A percentile compares a stretch with the other conserved stretches of the same genome.
phyloP scores from a whole-genome alignment of 2,113 vertebrate genomes.

The Strix aluco region DNA sequence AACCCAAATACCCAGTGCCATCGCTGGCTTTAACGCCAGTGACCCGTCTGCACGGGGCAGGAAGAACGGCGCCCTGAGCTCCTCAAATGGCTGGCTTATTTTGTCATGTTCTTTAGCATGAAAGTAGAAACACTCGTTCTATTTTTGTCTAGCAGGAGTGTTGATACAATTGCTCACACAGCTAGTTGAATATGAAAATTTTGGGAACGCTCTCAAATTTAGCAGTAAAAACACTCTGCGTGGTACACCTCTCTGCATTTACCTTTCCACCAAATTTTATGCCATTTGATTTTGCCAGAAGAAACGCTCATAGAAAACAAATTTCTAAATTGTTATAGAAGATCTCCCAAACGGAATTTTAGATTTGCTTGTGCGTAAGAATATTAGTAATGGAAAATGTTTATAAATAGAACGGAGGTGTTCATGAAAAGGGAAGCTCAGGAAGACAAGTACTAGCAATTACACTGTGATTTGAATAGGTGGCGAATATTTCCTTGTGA shows the following conservation, averaged over 20 bases:
- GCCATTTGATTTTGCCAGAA: neutral
- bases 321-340: neutral
- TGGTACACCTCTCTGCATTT: neutral
- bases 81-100: neutral
- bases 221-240: neutral
- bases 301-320: neutral
- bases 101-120: neutral
- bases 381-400: neutral
- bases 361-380: neutral
- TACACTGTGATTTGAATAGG: neutral
- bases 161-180: neutral
- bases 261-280: neutral
- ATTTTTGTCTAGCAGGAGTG: neutral
- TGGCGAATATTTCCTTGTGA: neutral
- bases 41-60: neutral
- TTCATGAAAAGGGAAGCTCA: neutral
- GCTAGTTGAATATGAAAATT: neutral
- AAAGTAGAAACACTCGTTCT: neutral
- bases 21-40: rapidly evolving
- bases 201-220: neutral
- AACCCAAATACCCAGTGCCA: rapidly evolving
- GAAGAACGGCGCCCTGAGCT: neutral
- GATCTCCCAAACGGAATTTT: neutral
- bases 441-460: neutral
- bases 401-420: neutral